Conservation (phyloP, 92 coral and sea anemone species). For the Epizoanthus scotinus region DNA sequence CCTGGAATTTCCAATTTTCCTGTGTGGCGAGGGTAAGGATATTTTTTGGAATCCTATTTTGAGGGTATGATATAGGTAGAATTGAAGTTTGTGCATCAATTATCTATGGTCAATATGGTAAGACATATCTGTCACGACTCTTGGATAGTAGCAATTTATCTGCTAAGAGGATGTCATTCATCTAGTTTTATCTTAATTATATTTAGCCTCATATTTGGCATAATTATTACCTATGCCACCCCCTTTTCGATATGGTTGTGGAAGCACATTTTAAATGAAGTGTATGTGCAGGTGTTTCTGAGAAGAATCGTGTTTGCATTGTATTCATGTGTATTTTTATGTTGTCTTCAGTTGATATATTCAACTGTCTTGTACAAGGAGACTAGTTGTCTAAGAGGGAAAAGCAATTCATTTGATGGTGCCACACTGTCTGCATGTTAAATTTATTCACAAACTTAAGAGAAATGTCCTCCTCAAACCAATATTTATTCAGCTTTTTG, state of each 20-base stretch:
- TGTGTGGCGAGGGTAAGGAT: not conserved
- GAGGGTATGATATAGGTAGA: conserved; percentile 4
- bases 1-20: no score
- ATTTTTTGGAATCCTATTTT: not conserved
- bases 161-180: conserved; percentile 8
- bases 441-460: no score
- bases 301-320: not conserved
- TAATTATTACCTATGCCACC: not conserved
- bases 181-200: not conserved
- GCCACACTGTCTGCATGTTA: no score
- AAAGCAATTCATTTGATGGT: not conserved
- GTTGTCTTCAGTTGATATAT: not conserved
- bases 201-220: not conserved
- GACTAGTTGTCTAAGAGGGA: not conserved
- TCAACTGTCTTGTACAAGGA: not conserved
- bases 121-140: not conserved
- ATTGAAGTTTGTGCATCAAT: not conserved
- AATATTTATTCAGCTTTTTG: no score
- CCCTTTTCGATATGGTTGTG: no score
- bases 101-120: not conserved
- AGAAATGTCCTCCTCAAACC: no score
- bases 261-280: not conserved
- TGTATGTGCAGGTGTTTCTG: conserved; percentile 18
- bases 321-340: not conserved
- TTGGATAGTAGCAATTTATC: conserved; percentile 2